Evolutionary conservation across 2,113 vertebrate species (phyloP).

Genomic region (Scomber colias): DNA sequence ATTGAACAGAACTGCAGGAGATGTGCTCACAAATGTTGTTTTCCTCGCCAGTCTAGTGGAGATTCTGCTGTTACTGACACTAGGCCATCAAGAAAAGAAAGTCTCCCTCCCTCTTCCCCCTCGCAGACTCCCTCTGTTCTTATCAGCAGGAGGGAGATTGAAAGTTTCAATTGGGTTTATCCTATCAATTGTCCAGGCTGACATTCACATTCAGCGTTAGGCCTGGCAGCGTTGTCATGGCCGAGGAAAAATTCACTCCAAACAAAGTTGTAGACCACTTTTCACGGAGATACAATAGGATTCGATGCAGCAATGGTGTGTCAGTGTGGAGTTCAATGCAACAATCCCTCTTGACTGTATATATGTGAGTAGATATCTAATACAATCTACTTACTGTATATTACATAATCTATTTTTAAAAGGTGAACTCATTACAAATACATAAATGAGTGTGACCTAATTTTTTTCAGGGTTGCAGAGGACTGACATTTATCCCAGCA

Average conservation of each 20-base stretch:
- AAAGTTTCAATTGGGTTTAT: slow-evolving; percentile 78
- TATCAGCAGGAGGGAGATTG: slow-evolving; percentile 74
- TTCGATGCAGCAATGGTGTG: neutral
- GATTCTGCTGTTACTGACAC: slow-evolving; percentile 70
- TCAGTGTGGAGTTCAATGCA: neutral
- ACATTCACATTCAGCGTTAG: slow-evolving; percentile 71
- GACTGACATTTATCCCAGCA: slow-evolving; percentile 3
- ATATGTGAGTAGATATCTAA: neutral
- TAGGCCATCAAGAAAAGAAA: slow-evolving; percentile 53
- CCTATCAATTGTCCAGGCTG: slow-evolving; percentile 75
- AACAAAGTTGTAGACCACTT: slow-evolving; percentile 20
- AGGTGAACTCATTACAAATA: neutral
- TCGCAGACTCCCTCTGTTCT: slow-evolving; percentile 59
- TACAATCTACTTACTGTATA: neutral
- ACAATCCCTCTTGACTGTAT: neutral
- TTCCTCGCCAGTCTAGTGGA: slow-evolving; percentile 62
- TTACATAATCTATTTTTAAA: neutral
- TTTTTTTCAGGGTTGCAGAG: neutral
- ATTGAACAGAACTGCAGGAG: slow-evolving; percentile 57
- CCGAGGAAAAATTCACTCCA: slow-evolving; percentile 34
- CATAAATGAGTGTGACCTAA: neutral
- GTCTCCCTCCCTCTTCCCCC: neutral
- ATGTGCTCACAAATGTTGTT: slow-evolving; percentile 65
- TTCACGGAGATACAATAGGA: slow-evolving; percentile 16
- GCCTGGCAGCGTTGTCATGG: slow-evolving; percentile 57